These are phyloP conservation scores for Philhelius pedissequus DNA, from an alignment of 2,888 invertebrate species.

Conservation along the genomic window DNA sequence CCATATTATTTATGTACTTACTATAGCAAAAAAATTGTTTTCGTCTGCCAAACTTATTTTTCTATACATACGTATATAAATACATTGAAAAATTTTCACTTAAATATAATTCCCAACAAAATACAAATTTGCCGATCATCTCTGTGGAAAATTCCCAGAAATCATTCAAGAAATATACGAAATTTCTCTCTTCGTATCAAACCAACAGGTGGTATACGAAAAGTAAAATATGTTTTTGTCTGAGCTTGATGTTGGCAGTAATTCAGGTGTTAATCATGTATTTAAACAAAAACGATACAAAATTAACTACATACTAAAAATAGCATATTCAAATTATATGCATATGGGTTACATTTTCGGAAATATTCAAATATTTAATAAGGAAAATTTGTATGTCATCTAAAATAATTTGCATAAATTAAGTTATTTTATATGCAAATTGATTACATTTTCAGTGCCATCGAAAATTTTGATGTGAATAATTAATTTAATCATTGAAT, in stretches of 20 bases:
- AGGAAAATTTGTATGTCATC: neutral
- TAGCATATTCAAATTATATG: neutral
- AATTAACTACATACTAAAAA: neutral
- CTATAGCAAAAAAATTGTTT: neutral
- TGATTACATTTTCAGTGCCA: neutral
- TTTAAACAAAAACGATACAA: neutral
- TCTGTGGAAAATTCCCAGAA: conserved; percentile 23
- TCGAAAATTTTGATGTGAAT: neutral
- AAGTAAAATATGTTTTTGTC: neutral
- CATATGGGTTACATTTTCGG: neutral
- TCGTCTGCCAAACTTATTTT: neutral
- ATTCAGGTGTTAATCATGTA: conserved; percentile 12
- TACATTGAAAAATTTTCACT: neutral
- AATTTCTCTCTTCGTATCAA: neutral
- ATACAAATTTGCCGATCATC: neutral
- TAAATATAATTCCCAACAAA: neutral
- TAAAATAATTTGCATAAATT: conserved; percentile 1
- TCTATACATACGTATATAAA: neutral
- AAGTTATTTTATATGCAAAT: neutral
- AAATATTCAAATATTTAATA: conserved; percentile 1
- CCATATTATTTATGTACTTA: neutral
- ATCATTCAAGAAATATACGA: neutral
- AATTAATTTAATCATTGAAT: neutral
- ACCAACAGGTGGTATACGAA: neutral
- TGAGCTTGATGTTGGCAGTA: neutral